Evolutionary conservation across 2,113 vertebrate genomes (phyloP).

Genomic region (Ariopsis seemanni): DNA sequence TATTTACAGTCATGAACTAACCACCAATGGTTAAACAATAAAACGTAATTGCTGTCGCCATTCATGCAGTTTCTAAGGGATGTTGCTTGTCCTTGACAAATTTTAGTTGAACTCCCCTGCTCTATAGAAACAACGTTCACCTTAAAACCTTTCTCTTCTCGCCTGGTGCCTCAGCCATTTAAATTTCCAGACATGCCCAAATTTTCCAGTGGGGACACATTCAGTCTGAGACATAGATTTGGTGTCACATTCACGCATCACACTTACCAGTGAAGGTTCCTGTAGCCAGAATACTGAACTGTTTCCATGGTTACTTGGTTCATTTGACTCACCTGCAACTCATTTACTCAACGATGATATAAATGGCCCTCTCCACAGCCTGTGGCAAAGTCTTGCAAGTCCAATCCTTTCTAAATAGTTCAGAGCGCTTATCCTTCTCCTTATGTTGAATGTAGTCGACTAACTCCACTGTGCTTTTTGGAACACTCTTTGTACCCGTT

Average conservation of each 20-base stretch:
- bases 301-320: slow-evolving; percentile 27
- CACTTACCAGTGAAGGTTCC: not conserved
- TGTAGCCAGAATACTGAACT: not conserved
- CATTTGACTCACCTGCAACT: slow-evolving; percentile 28
- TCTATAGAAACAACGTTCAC: not conserved
- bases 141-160: not conserved
- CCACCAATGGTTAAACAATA: not conserved
- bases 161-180: not conserved
- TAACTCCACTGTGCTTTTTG: not conserved
- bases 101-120: not conserved
- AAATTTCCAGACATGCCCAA: not conserved
- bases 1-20: not conserved
- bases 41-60: not conserved
- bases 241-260: not conserved
- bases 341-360: slow-evolving; percentile 15
- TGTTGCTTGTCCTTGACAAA: not conserved
- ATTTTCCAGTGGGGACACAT: not conserved
- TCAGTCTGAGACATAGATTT: not conserved
- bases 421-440: not conserved
- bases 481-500: not conserved
- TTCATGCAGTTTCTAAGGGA: not conserved
- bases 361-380: slow-evolving; percentile 3
- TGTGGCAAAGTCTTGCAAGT: not conserved
- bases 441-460: not conserved
- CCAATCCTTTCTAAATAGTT: not conserved